Percentiles rank a stretch among this genome's conserved stretches.
These are phyloP conservation scores for Atrichornis clamosus DNA, from an alignment of 2,113 vertebrate species.

Conservation along the genomic window DNA sequence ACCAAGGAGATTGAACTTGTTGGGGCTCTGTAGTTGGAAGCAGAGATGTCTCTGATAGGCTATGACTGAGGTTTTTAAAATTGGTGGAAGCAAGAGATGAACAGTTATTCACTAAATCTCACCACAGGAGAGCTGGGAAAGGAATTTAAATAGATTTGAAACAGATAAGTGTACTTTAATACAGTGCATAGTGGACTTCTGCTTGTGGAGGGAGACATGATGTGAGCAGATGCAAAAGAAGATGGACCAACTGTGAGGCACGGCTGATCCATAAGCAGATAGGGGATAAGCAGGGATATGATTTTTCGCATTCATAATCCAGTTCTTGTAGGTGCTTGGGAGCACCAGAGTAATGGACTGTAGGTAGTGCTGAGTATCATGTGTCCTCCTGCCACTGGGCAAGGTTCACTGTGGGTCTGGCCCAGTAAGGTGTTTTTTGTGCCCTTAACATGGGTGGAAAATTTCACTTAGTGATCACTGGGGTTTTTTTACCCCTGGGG, in stretches of 20 bases:
- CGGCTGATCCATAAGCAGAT: background rate
- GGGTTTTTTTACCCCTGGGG: accelerated
- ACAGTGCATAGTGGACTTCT: background rate
- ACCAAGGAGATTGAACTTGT: background rate
- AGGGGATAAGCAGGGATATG: background rate
- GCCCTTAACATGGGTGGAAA: background rate
- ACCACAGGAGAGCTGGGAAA: background rate
- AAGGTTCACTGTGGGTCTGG: background rate
- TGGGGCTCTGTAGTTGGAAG: background rate
- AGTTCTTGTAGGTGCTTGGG: background rate
- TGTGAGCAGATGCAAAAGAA: background rate
- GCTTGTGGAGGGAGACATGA: background rate
- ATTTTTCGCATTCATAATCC: background rate
- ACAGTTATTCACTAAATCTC: background rate
- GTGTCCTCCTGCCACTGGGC: background rate
- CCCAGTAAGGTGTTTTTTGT: background rate
- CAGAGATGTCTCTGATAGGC: background rate
- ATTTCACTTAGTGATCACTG: background rate
- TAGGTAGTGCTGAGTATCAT: background rate
- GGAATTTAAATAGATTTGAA: background rate
- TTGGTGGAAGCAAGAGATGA: background rate
- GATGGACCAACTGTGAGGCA: background rate
- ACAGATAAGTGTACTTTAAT: background rate
- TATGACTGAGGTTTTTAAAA: background rate
- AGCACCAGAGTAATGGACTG: background rate